phyloP scores from a whole-genome alignment of 2,113 vertebrate genomes.

The Myrmophylax atrothorax region DNA sequence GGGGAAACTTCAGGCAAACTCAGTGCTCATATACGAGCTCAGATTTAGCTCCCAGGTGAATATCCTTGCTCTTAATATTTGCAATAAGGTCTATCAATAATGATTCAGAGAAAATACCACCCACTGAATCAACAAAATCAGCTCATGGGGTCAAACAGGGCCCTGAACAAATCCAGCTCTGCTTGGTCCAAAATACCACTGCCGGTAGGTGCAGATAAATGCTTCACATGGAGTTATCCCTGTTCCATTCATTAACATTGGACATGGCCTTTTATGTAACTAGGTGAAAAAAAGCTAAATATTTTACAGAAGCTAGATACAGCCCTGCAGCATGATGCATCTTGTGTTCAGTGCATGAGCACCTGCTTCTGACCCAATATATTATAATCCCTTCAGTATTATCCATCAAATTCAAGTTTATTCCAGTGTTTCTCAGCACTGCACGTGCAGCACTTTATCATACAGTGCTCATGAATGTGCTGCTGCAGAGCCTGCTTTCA shows the following conservation, averaged over 20 bases:
- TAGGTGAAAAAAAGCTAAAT: background rate
- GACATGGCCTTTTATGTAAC: background rate
- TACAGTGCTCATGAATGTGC: background rate
- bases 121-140: background rate
- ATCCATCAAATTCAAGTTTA: background rate
- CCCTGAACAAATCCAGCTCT: background rate
- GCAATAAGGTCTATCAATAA: background rate
- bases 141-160: background rate
- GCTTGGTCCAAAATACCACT: background rate
- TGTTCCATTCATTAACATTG: background rate
- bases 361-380: background rate
- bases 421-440: background rate
- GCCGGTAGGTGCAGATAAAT: background rate
- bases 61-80: constrained; percentile 1
- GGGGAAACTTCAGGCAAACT: background rate
- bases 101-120: constrained; percentile 35
- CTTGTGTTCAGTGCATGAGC: background rate
- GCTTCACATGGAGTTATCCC: background rate
- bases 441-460: background rate
- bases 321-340: background rate
- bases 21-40: background rate
- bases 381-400: background rate
- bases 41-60: background rate
- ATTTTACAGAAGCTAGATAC: background rate
- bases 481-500: background rate